Evolutionary conservation across 2,888 invertebrate species (phyloP).

Genomic region (Cephalotes varians): DNA sequence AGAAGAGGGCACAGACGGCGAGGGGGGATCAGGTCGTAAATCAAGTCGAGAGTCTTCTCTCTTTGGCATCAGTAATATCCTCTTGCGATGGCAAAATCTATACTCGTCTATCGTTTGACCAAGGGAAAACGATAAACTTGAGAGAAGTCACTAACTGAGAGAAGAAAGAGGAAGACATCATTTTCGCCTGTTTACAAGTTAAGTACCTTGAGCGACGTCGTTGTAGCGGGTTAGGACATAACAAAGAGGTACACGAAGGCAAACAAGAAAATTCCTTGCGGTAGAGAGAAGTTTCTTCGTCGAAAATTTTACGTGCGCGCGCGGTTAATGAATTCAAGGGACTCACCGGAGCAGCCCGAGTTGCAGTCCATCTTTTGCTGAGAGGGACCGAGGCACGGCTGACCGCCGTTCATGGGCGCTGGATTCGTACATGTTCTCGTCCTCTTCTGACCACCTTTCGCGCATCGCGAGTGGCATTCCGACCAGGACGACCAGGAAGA

Average conservation of each 20-base stretch:
- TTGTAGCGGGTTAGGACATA: slow-evolving; percentile 36
- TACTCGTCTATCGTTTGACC: slow-evolving; percentile 57
- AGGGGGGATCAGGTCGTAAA: slow-evolving; percentile 71
- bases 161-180: slow-evolving; percentile 41
- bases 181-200: slow-evolving; percentile 40
- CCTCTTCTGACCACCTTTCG: slow-evolving; percentile 93
- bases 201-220: slow-evolving; percentile 27
- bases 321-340: slow-evolving; percentile 56
- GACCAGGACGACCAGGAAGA: slow-evolving; percentile 96
- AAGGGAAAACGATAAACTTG: no score
- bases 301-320: slow-evolving; percentile 41
- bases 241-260: slow-evolving; percentile 28
- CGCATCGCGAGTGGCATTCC: slow-evolving; percentile 93
- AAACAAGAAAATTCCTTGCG: slow-evolving; percentile 47
- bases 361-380: slow-evolving; percentile 94
- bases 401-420: slow-evolving; percentile 96
- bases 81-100: slow-evolving; percentile 62
- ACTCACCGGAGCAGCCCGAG: slow-evolving; percentile 84
- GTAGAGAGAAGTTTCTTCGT: slow-evolving; percentile 52
- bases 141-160: slow-evolving; percentile 41
- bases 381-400: slow-evolving; percentile 93
- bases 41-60: slow-evolving; percentile 71
- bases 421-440: slow-evolving; percentile 95
- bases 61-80: slow-evolving; percentile 69
- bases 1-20: slow-evolving; percentile 26